Percentiles rank a stretch among this genome's conserved stretches.
phyloP scores from a whole-genome alignment of 2,888 invertebrate genomes.

The Acrobasis repandana region DNA sequence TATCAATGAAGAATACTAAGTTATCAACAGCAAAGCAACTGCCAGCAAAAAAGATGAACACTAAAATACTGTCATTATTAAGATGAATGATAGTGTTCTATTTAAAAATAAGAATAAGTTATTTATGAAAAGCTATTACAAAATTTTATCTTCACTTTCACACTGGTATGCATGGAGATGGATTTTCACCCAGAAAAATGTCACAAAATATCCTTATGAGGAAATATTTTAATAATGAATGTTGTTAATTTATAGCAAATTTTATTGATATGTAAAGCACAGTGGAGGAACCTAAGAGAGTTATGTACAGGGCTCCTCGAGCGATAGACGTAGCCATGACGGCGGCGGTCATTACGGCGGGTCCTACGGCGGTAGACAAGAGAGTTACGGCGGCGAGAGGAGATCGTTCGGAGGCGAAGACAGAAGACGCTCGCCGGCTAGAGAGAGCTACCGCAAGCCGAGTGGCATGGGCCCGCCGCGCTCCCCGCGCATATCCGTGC shows the following conservation, averaged over 20 bases:
- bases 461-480: conserved; percentile 78
- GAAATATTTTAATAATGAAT: conserved; percentile 17
- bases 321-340: conserved; percentile 83
- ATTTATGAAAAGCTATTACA: conserved; percentile 12
- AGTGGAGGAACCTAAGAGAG: conserved; percentile 68
- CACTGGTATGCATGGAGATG: conserved; percentile 4
- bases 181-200: conserved; percentile 21
- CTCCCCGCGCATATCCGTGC: conserved; percentile 60
- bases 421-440: conserved; percentile 79
- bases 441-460: conserved; percentile 75
- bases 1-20: conserved; percentile 6
- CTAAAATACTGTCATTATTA: neutral
- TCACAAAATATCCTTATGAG: conserved; percentile 16
- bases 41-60: conserved; percentile 1
- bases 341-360: conserved; percentile 81
- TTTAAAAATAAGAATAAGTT: conserved; percentile 1
- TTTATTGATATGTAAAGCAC: conserved; percentile 54
- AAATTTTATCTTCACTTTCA: conserved; percentile 16
- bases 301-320: conserved; percentile 81
- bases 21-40: neutral
- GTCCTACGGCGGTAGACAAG: conserved; percentile 82
- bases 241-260: conserved; percentile 34
- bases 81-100: neutral
- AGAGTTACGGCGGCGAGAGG: conserved; percentile 76
- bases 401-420: conserved; percentile 80